Conservation (phyloP, 1,140 invertebrate genomes). For the Pseudomyrmex dendroicus region DNA sequence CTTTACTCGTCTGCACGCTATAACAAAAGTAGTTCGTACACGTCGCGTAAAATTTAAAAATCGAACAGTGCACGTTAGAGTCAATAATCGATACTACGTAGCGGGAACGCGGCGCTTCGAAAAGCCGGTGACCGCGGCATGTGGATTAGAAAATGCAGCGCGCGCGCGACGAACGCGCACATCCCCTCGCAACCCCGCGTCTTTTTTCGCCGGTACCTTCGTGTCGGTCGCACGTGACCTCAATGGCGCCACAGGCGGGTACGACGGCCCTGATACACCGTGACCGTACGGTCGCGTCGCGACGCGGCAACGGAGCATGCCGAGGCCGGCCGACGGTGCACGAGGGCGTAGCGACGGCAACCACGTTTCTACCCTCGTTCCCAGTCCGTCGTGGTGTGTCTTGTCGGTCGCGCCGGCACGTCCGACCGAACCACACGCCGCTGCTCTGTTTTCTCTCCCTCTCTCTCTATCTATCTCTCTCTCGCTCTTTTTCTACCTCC, state of each 20-base stretch:
- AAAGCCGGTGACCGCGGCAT: constrained; percentile 54
- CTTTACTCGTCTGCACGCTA: constrained; percentile 26
- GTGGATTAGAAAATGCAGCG: constrained; percentile 46
- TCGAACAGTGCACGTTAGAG: constrained; percentile 26
- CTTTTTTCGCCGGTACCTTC: constrained; percentile 39
- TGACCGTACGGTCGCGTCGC: constrained; percentile 15
- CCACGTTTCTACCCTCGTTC: constrained; percentile 83
- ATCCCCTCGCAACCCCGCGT: background rate
- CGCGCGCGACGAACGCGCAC: background rate
- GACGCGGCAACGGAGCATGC: constrained; percentile 18
- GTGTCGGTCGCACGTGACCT: constrained; percentile 61
- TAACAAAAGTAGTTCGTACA: background rate
- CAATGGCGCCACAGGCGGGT: constrained; percentile 66
- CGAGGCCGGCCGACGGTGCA: constrained; percentile 75
- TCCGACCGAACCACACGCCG: constrained; percentile 55
- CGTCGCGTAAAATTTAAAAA: constrained; percentile 28
- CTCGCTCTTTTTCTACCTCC: constrained; percentile 15
- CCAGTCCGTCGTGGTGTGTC: constrained; percentile 82
- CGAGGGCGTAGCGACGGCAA: constrained; percentile 83
- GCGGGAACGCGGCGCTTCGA: constrained; percentile 20
- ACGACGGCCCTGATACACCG: constrained; percentile 63
- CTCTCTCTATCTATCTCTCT: constrained; percentile 51
- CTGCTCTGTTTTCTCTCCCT: constrained; percentile 54
- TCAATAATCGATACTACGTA: constrained; percentile 52
- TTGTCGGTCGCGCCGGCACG: constrained; percentile 66